phyloP scores from a whole-genome alignment of 1,140 invertebrate genomes.

The Papilio polytes region DNA sequence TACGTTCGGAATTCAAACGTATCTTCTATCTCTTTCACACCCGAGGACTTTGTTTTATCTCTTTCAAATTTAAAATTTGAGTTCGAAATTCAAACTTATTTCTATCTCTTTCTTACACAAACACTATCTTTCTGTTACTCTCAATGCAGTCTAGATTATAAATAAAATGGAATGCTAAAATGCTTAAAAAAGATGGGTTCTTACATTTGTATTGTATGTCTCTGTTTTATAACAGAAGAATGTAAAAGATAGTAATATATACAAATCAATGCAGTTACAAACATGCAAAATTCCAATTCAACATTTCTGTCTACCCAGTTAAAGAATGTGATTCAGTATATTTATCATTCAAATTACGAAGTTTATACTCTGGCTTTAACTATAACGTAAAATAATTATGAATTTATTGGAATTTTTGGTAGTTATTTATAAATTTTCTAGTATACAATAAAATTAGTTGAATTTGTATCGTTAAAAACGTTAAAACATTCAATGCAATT shows the following conservation, averaged over 20 bases:
- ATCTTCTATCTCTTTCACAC: not conserved
- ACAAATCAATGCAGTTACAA: not conserved
- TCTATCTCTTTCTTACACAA: too few species aligned
- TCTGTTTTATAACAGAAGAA: too few species aligned
- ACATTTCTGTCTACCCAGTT: not conserved
- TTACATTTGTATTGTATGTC: too few species aligned
- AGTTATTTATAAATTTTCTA: too few species aligned
- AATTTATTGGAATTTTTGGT: too few species aligned
- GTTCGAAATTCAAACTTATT: not conserved
- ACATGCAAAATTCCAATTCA: not conserved
- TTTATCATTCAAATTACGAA: not conserved
- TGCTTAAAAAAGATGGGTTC: not conserved
- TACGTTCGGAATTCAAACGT: not conserved
- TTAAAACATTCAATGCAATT: not conserved
- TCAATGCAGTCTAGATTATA: not conserved
- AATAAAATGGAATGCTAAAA: conserved; percentile 7
- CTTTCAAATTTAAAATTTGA: not conserved
- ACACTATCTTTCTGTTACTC: too few species aligned
- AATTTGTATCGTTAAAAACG: not conserved
- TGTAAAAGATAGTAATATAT: not conserved
- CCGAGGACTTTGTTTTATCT: not conserved
- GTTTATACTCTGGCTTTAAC: too few species aligned
- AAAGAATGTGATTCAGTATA: not conserved
- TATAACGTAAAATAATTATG: not conserved
- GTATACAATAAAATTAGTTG: too few species aligned